Conservation (phyloP, 2,888 invertebrate genomes). For the Netelia melanura region DNA sequence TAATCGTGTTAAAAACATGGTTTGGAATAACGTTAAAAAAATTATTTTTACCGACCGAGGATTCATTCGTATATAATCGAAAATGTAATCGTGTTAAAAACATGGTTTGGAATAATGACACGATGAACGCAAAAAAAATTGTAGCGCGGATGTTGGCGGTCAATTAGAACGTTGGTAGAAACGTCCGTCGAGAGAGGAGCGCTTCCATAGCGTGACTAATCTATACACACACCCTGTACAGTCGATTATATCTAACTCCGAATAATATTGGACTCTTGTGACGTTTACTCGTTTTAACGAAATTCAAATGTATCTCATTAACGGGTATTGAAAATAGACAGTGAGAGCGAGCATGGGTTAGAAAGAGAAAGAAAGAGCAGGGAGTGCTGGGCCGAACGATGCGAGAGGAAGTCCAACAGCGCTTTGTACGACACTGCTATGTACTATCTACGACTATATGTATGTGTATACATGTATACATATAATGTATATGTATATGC, state of each 20-base stretch:
- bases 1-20: too few relatives aligned
- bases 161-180: slow-evolving; percentile 58
- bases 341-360: not conserved
- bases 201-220: not conserved
- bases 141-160: slow-evolving; percentile 58
- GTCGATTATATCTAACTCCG: not conserved
- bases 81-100: not conserved
- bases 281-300: not conserved
- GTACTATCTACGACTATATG: slow-evolving; percentile 18
- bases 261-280: not conserved
- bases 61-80: not conserved
- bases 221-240: not conserved
- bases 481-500: not conserved
- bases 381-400: slow-evolving; percentile 1
- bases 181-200: slow-evolving; percentile 43
- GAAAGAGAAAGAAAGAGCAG: not conserved
- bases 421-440: slow-evolving; percentile 25
- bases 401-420: slow-evolving; percentile 12
- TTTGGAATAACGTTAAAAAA: not conserved
- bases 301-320: not conserved
- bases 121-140: not conserved
- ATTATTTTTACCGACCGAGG: too few relatives aligned
- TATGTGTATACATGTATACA: not conserved
- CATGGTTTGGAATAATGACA: not conserved
- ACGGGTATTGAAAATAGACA: not conserved